Conservation (phyloP, 2,888 invertebrate genomes). For the Chromoteleia sp. region DNA sequence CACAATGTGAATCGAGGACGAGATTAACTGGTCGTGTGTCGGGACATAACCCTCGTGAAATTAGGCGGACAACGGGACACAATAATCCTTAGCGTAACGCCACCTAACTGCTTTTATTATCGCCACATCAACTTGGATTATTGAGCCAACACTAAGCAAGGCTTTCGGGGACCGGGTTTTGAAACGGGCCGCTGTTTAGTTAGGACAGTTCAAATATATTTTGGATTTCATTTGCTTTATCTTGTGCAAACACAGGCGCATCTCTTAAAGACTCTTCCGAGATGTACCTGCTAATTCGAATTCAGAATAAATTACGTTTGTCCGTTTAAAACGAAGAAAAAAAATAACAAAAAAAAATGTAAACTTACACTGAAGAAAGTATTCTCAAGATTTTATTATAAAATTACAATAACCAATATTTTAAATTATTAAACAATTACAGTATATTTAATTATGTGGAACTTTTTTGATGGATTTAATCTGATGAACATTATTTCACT, state of each 20-base stretch:
- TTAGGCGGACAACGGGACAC: constrained; percentile 62
- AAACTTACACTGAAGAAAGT: too few species aligned
- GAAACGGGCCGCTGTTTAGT: constrained; percentile 77
- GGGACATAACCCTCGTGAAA: constrained; percentile 54
- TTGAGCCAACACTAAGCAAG: constrained; percentile 41
- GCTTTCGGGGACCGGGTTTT: constrained; percentile 53
- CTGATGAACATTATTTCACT: too few species aligned
- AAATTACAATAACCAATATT: too few species aligned
- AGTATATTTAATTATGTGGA: too few species aligned
- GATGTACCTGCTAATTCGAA: constrained; percentile 59
- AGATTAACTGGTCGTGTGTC: constrained; percentile 57
- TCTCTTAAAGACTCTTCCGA: constrained; percentile 34
- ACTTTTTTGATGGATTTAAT: too few species aligned
- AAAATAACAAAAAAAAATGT: not conserved
- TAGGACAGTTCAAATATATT: constrained; percentile 79
- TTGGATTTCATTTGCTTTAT: constrained; percentile 80
- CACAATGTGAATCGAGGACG: constrained; percentile 69
- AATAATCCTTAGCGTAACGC: constrained; percentile 53
- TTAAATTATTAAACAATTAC: too few species aligned
- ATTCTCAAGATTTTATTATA: too few species aligned
- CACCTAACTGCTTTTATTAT: constrained; percentile 56
- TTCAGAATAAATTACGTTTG: constrained; percentile 49
- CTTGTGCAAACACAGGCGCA: constrained; percentile 69
- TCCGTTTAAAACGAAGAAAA: constrained; percentile 8
- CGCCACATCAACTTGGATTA: constrained; percentile 57